Conservation (phyloP, 2,888 invertebrate genomes). For the Poecilobothrus nobilitatus region DNA sequence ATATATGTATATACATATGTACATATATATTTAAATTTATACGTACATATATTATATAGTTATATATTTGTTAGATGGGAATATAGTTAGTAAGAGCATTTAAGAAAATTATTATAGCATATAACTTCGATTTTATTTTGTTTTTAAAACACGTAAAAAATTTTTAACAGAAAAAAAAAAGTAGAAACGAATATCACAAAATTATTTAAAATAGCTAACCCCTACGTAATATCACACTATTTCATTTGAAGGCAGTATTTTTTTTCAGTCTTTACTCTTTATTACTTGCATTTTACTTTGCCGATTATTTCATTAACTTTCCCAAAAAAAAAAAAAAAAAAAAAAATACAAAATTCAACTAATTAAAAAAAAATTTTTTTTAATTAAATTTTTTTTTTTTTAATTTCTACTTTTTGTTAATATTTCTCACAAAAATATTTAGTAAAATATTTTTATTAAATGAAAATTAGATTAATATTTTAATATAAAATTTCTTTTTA, state of each 20-base stretch:
- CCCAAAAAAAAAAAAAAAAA: background rate
- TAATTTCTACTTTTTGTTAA: background rate
- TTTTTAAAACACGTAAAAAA: background rate
- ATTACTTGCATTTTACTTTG: constrained; percentile 6
- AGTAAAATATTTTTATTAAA: background rate
- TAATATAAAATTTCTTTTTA: background rate
- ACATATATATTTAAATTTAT: too few relatives aligned
- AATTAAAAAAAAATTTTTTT: background rate
- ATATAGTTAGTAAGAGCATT: constrained; percentile 4
- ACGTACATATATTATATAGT: background rate
- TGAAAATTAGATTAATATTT: background rate
- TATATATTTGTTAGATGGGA: background rate
- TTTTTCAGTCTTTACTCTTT: constrained; percentile 3
- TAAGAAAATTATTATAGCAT: background rate
- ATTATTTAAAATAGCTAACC: background rate
- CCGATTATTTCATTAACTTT: constrained; percentile 1
- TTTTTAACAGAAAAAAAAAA: background rate
- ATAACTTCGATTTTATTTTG: background rate
- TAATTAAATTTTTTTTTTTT: background rate
- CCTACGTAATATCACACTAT: constrained; percentile 5
- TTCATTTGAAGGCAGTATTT: constrained; percentile 2
- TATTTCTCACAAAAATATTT: background rate
- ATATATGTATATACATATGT: background rate
- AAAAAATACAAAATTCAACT: too few relatives aligned
- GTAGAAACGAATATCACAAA: background rate